Conservation (phyloP, 2,113 vertebrate genomes). For the Saguinus midas region DNA sequence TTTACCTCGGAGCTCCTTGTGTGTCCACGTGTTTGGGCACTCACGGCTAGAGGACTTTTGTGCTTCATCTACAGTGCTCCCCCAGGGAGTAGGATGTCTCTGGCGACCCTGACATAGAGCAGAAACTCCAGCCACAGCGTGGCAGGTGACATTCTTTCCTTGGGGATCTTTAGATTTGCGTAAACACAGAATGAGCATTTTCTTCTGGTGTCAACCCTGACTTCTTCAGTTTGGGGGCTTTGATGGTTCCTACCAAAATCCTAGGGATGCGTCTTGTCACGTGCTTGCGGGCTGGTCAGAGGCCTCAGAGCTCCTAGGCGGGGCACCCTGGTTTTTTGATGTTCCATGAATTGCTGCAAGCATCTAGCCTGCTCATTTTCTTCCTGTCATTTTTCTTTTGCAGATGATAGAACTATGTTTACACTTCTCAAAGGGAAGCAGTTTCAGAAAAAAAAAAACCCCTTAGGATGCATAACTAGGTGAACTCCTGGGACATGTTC, state of each 20-base stretch:
- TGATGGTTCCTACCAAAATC: neutral
- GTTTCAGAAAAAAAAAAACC: neutral
- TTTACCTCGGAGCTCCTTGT: neutral
- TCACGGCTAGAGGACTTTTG: neutral
- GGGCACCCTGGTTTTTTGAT: no score
- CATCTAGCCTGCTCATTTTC: neutral
- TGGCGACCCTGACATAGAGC: neutral
- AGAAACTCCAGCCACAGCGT: neutral
- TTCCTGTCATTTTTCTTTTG: neutral
- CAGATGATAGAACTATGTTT: neutral
- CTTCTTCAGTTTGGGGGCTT: neutral
- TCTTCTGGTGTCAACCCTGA: neutral
- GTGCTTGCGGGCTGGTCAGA: neutral
- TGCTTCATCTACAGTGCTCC: neutral
- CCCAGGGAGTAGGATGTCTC: neutral
- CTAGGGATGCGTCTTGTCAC: neutral
- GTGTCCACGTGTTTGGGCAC: rapidly evolving
- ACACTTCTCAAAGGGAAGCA: neutral
- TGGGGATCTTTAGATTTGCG: neutral
- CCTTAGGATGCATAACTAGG: neutral
- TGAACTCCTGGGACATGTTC: neutral
- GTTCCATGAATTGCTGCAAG: neutral
- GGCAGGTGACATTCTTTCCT: neutral
- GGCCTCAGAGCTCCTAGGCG: neutral
- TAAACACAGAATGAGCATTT: neutral